phyloP scores from a whole-genome alignment of 2,797 vertebrate genomes.

The Ctenochaetus hawaiiensis region DNA sequence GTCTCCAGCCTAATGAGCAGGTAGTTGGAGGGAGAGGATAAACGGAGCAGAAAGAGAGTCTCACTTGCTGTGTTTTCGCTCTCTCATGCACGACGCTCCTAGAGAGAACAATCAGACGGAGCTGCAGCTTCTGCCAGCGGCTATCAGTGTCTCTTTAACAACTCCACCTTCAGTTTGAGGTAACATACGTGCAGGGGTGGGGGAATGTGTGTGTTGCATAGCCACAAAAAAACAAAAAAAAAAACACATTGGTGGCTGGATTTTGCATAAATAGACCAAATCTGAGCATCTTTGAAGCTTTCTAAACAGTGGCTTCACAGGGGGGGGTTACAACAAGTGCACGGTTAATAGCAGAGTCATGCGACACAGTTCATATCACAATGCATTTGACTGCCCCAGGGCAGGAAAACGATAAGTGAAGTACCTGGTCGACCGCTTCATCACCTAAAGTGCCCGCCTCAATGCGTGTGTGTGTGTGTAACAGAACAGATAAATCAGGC shows the following conservation, averaged over 20 bases:
- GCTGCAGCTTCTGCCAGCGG: slow-evolving; percentile 60
- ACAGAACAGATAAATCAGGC: slow-evolving; percentile 74
- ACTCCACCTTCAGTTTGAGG: slow-evolving; percentile 48
- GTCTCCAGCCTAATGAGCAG: slow-evolving; percentile 62
- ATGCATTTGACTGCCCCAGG: slow-evolving; percentile 53
- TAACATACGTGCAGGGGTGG: slow-evolving; percentile 41
- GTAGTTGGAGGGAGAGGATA: slow-evolving; percentile 49
- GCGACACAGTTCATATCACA: slow-evolving; percentile 70
- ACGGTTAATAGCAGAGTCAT: slow-evolving; percentile 35
- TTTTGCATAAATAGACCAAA: slow-evolving; percentile 56
- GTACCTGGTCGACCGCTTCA: slow-evolving; percentile 76
- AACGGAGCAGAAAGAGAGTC: slow-evolving; percentile 25
- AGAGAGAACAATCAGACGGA: slow-evolving; percentile 69
- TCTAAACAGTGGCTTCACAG: slow-evolving; percentile 45
- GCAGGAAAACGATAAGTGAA: slow-evolving; percentile 56
- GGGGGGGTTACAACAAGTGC: slow-evolving; percentile 48
- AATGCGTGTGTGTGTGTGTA: slow-evolving; percentile 40
- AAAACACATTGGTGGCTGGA: slow-evolving; percentile 29
- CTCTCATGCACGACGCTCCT: slow-evolving; percentile 48
- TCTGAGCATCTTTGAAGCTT: slow-evolving; percentile 49
- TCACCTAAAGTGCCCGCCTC: slow-evolving; percentile 77
- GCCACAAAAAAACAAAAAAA: slow-evolving; percentile 29
- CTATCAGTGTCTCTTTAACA: slow-evolving; percentile 66
- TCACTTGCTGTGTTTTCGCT: slow-evolving; percentile 56
- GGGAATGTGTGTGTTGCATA: slow-evolving; percentile 38